Percentiles rank a stretch among this genome's conserved stretches.
These are phyloP conservation scores for Harlomillsia oculata DNA, from an alignment of 1,140 invertebrate genomes.

Conservation along the genomic window DNA sequence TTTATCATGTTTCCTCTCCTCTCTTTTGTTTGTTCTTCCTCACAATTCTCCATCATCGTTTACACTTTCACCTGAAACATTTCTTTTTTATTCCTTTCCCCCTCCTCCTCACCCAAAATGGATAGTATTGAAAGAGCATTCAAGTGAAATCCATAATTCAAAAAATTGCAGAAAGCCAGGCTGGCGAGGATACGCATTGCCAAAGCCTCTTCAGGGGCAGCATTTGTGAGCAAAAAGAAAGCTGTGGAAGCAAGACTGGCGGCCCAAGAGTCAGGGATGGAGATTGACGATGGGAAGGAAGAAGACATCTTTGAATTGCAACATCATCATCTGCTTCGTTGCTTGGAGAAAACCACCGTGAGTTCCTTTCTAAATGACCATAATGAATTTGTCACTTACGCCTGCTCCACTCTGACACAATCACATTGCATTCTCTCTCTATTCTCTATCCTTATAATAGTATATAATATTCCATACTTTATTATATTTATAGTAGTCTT, in stretches of 20 bases:
- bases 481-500: no score
- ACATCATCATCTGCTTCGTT: conserved; percentile 95
- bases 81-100: no score
- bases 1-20: no score
- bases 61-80: no score
- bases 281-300: conserved; percentile 78
- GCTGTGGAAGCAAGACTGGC: conserved; percentile 90
- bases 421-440: neutral
- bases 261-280: conserved; percentile 79
- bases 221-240: conserved; percentile 97
- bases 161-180: conserved; percentile 97
- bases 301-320: conserved; percentile 98
- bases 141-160: no score
- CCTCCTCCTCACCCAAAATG: no score
- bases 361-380: conserved; percentile 41
- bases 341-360: conserved; percentile 96
- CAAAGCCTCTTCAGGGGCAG: conserved; percentile 97
- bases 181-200: conserved; percentile 94
- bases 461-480: no score
- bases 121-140: no score
- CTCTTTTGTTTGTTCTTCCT: no score
- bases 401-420: neutral
- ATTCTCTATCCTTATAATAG: neutral
- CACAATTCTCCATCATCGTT: no score
- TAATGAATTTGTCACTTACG: no score